Percentiles rank a stretch among this genome's conserved stretches.
phyloP scores from a whole-genome alignment of 1,140 invertebrate species.

The Sweltsa coloradensis region DNA sequence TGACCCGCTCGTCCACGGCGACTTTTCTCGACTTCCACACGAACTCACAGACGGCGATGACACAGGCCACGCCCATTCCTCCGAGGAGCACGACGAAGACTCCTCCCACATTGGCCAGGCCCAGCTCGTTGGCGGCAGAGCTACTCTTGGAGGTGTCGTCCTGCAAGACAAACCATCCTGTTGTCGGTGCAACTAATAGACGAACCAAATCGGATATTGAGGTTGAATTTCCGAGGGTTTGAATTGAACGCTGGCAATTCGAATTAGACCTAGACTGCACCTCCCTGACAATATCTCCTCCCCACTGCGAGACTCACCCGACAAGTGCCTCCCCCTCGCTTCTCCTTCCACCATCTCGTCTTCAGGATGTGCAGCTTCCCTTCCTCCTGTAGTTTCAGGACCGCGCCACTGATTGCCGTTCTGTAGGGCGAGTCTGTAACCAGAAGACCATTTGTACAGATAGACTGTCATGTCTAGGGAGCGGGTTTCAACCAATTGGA shows the following conservation, averaged over 20 bases:
- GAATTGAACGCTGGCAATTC: no score
- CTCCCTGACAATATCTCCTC: no score
- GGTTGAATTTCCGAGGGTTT: no score
- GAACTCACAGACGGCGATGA: constrained; percentile 83
- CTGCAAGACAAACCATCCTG: no score
- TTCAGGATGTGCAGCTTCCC: constrained; percentile 84
- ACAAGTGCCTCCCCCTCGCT: constrained; percentile 69
- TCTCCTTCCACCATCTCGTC: constrained; percentile 93
- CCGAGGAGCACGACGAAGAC: constrained; percentile 91
- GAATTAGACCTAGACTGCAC: no score
- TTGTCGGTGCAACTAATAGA: no score
- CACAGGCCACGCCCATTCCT: constrained; percentile 77
- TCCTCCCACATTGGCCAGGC: constrained; percentile 85
- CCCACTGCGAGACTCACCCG: constrained; percentile 54
- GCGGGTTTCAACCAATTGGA: no score
- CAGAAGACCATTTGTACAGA: no score
- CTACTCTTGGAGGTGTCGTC: constrained; percentile 74
- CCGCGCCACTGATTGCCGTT: constrained; percentile 74
- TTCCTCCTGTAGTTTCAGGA: constrained; percentile 86
- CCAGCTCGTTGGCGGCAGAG: constrained; percentile 71
- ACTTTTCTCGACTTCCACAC: constrained; percentile 86
- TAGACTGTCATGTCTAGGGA: no score
- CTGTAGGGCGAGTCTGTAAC: constrained; percentile 69
- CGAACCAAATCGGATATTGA: no score
- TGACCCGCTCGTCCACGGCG: constrained; percentile 78